Base-by-base conservation (phyloP, 2,888 invertebrate species). In the Cyclophora albipunctata region DNA sequence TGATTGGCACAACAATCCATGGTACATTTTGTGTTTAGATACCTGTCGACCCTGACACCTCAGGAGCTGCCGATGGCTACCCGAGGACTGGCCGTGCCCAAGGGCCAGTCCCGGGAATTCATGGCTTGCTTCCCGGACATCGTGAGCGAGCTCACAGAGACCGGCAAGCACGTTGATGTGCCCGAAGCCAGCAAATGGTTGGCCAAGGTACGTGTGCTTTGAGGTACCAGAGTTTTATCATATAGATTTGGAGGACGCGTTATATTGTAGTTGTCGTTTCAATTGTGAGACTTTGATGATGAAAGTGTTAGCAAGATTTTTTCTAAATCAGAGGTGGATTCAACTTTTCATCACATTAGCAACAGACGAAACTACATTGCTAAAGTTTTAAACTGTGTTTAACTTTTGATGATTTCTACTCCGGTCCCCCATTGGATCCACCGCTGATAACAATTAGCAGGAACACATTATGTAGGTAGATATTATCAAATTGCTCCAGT, bases 61-160 rank as follows among this genome's bases (percentile, higher is more conserved):
- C 90, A 91, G 73, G 87, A 90, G 71, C 84, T 90, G 75, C 91
- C 91, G 58, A 78, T 89, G 75, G 90, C 91, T 55, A 89, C 92
- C 58, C 91, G 90, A 58, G 89, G 90, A 70, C 90, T 92, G 65
- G 90, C 92, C 46, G 90, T 92, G 47, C 92, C 92, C 55, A 95
- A 95, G 85, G 95, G 96, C 82, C 96, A 96, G 84, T 93, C 93
- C 75, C 90, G 95, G 67, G 95, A 96, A 78, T 94, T 97, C 85
- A 95, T 96, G 95, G 93, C 95, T 47, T 88, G 95, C 59, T 96
- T 96, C 89, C 96, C 96, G 69, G 96, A 96, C 81, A 88, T 96
- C 66, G 94, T 96, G 54, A 89, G 95, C 66, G 96, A 96, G 79
- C 88, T 96, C 59, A 95, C 95, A 41, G 94, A 94, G 69, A 91